phyloP scores from a whole-genome alignment of 2,888 invertebrate genomes.

The Chloroclystis v-ata region DNA sequence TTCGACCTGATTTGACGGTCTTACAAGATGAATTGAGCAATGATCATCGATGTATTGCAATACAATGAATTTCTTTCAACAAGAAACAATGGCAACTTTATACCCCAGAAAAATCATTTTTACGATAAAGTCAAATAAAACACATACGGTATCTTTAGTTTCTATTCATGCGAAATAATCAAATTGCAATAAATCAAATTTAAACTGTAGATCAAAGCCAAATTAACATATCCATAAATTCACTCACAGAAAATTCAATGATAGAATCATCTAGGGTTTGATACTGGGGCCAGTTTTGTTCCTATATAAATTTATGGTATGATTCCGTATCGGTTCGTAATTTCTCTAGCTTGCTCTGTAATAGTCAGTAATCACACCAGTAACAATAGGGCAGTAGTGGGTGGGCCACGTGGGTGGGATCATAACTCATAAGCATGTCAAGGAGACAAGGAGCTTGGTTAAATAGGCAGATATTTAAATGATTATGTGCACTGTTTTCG shows the following conservation, averaged over 20 bases:
- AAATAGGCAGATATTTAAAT: constrained; percentile 3
- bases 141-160: too few relatives aligned
- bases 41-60: neutral
- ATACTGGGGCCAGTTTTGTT: constrained; percentile 2
- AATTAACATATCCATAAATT: too few relatives aligned
- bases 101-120: too few relatives aligned
- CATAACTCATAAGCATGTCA: constrained; percentile 22
- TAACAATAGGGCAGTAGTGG: constrained; percentile 13
- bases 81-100: too few relatives aligned
- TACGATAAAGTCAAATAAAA: too few relatives aligned
- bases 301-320: constrained; percentile 6
- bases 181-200: too few relatives aligned
- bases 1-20: constrained; percentile 7
- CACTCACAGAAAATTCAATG: too few relatives aligned
- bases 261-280: neutral
- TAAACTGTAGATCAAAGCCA: too few relatives aligned
- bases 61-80: too few relatives aligned
- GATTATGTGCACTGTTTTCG: constrained; percentile 9
- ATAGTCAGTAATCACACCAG: constrained; percentile 4
- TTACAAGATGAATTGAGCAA: constrained; percentile 9
- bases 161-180: too few relatives aligned
- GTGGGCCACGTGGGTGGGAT: constrained; percentile 19
- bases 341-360: constrained; percentile 12
- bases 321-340: constrained; percentile 6
- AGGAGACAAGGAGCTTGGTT: constrained; percentile 15